A percentile compares a stretch with the other conserved stretches of the same genome.
These are phyloP conservation scores for Heterohyrax brucei DNA, from an alignment of 2,797 vertebrate species.

Conservation along the genomic window DNA sequence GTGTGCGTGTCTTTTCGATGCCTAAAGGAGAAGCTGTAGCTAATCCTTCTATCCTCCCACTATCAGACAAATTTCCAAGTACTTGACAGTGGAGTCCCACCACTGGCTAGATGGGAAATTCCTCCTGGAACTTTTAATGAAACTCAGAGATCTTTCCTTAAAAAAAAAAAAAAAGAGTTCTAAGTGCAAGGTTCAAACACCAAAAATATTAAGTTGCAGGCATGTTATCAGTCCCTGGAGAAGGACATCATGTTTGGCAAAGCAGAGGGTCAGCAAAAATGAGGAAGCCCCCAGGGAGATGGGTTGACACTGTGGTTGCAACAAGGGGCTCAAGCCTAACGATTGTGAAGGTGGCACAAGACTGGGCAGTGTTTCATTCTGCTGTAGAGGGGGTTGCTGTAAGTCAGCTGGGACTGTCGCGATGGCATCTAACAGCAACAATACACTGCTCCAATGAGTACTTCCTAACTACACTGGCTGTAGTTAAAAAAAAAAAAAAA, in stretches of 20 bases:
- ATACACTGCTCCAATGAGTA: neutral
- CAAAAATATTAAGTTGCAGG: neutral
- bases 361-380: no score
- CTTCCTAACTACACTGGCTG: neutral
- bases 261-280: no score
- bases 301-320: no score
- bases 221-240: no score
- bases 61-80: neutral
- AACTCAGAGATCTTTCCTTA: slow-evolving; percentile 37
- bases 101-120: neutral
- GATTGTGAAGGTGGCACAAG: no score
- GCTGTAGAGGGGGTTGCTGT: no score
- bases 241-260: no score
- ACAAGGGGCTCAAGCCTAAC: no score
- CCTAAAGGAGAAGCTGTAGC: neutral
- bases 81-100: neutral
- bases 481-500: neutral
- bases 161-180: slow-evolving; percentile 7
- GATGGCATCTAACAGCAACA: no score
- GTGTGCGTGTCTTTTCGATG: neutral
- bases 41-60: neutral
- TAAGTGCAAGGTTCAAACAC: slow-evolving; percentile 3
- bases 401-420: no score
- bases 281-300: no score
- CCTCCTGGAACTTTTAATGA: slow-evolving; percentile 30